phyloP scores from a whole-genome alignment of 2,888 invertebrate species.

The Neocrepidodera transversa region DNA sequence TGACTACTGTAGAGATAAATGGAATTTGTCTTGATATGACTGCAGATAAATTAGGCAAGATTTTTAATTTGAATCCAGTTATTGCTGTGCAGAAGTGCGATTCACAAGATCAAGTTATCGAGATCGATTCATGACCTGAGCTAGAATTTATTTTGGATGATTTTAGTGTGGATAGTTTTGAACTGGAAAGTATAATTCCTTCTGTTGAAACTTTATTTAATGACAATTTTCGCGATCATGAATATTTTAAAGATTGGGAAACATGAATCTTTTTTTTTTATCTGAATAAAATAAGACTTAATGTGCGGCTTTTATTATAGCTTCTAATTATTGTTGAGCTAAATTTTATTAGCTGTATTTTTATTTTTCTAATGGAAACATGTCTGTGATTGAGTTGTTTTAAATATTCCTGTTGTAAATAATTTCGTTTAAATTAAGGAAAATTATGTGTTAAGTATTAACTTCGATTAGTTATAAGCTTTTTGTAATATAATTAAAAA shows the following conservation, averaged over 20 bases:
- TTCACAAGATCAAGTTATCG: neutral
- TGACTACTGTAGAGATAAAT: conserved; percentile 64
- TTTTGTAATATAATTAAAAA: neutral
- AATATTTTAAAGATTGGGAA: conserved; percentile 20
- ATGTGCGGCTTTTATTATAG: neutral
- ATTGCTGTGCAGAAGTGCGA: conserved; percentile 60
- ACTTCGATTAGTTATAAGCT: neutral
- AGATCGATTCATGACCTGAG: conserved; percentile 36
- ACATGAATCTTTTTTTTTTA: too few relatives aligned
- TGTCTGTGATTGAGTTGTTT: neutral
- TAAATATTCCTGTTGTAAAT: conserved; percentile 3
- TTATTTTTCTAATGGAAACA: neutral
- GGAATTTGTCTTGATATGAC: conserved; percentile 63
- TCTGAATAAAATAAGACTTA: neutral
- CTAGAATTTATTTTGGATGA: conserved; percentile 36
- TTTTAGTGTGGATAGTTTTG: conserved; percentile 43
- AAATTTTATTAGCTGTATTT: neutral
- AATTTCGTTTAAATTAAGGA: neutral
- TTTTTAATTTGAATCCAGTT: conserved; percentile 63
- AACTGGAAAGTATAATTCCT: conserved; percentile 47
- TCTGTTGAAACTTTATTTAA: conserved; percentile 36
- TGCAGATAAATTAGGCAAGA: conserved; percentile 62
- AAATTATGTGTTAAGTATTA: neutral
- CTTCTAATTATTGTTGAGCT: neutral
- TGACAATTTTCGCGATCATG: conserved; percentile 23